Evolutionary conservation across 2,113 vertebrate genomes (phyloP).

Genomic region (Microcebus murinus): DNA sequence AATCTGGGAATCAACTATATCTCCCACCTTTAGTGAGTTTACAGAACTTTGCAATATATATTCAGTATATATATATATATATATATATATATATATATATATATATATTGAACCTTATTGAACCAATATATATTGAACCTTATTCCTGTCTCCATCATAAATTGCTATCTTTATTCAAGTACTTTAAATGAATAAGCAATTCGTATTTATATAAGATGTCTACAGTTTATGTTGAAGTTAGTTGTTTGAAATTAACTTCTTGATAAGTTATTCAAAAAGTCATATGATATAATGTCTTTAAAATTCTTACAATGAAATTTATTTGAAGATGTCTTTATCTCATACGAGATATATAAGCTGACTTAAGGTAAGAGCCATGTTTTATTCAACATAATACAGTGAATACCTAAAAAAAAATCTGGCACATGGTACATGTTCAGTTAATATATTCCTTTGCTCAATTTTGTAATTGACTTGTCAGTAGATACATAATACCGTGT

Average conservation of each 20-base stretch:
- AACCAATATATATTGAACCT: neutral
- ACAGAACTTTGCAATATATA: neutral
- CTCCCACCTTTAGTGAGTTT: neutral
- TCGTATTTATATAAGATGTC: neutral
- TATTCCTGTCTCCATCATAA: neutral
- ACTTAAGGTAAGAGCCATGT: neutral
- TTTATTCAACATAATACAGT: neutral
- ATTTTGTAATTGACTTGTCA: neutral
- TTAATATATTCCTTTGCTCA: neutral
- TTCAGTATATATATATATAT: neutral
- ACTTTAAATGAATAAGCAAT: neutral
- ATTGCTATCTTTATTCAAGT: neutral
- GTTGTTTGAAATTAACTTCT: neutral
- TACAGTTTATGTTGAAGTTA: neutral
- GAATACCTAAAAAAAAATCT: neutral
- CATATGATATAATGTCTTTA: neutral
- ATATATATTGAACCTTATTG: no score
- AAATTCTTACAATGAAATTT: neutral
- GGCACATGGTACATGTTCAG: neutral
- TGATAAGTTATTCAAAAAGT: neutral
- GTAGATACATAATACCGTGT: neutral
- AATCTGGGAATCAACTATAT: neutral
- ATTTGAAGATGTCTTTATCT: neutral
- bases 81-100: no score
- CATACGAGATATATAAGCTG: neutral